Conservation (phyloP, 2,113 vertebrate genomes). For the Calidris pygmaea region DNA sequence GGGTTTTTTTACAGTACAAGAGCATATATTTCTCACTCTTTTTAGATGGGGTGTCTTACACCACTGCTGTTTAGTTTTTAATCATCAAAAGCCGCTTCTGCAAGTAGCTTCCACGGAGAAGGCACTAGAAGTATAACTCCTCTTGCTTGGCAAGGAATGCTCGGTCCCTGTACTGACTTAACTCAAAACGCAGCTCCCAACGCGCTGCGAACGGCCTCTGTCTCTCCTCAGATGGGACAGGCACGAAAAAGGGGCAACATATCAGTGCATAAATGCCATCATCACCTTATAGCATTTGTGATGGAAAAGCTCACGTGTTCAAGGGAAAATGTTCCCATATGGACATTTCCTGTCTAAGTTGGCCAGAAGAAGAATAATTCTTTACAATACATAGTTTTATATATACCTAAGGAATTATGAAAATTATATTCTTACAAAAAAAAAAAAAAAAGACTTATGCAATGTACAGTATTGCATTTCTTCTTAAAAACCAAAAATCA, state of each 20-base stretch:
- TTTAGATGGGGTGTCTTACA: neutral
- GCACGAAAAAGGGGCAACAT: neutral
- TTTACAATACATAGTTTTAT: neutral
- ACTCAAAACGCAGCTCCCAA: neutral
- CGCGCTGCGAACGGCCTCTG: neutral
- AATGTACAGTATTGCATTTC: neutral
- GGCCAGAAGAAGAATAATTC: neutral
- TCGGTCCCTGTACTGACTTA: neutral
- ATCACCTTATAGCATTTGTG: neutral
- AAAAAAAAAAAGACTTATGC: neutral
- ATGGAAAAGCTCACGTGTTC: neutral
- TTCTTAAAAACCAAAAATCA: neutral
- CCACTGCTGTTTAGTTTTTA: neutral
- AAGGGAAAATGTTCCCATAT: neutral
- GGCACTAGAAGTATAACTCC: neutral
- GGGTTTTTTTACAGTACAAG: neutral
- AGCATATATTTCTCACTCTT: neutral
- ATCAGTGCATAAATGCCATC: neutral
- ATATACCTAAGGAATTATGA: neutral
- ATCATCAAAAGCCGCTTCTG: neutral
- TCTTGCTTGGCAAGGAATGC: neutral
- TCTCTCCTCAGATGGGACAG: neutral
- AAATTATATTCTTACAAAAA: neutral
- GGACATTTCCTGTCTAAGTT: neutral
- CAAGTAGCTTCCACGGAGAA: neutral